Evolutionary conservation across 1,140 invertebrate genomes (phyloP), one percentile per base, ranked within the genome.

Genomic region (Gryon sp.): DNA sequence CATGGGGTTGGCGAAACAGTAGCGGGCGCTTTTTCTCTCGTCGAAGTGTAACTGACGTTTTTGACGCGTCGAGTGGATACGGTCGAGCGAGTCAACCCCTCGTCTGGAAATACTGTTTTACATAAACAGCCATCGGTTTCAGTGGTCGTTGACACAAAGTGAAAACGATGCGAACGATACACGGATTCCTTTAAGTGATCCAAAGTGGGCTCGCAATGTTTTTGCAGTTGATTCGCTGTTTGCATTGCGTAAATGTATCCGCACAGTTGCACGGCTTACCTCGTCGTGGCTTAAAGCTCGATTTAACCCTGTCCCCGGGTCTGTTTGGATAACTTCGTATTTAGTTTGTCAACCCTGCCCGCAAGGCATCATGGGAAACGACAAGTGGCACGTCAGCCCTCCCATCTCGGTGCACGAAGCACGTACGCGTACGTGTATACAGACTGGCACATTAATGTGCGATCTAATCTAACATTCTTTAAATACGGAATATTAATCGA

Each of bases 261-360:
- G 32, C 59, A 9, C 19, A 32, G 26, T 32, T 34, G 45, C 52
- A 11, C 57, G 45, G 55, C 57, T 19, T 22, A 50, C 28, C 62
- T 20, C 43, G 32, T 19, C 40, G n/a, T n/a, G 45, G 79, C 81
- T 86, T 86, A 86, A n/a, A 86, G 84, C 84, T 81, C 73, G 78
- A 83, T 87, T 87, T 87, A 87, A 88, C 86, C 85, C 86, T 84
- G 80, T 83, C 85, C 85, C 68, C 50, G 69, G 84, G 72, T 84
- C 62, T 84, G 73, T 85, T 85, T 84, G 78, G 78, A 80, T 84
- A 86, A 86, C 85, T 86, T 84, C 74, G 80, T 89, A 88, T 88
- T 89, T 89, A 87, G 87, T 87, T 86, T 88, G 86, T 86, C 87
- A 87, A 87, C 83, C 82, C 83, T 80, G 81, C 80, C 86, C 86